Evolutionary conservation across 2,797 vertebrate genomes (phyloP).

Genomic region (Mionectes olivaceus): DNA sequence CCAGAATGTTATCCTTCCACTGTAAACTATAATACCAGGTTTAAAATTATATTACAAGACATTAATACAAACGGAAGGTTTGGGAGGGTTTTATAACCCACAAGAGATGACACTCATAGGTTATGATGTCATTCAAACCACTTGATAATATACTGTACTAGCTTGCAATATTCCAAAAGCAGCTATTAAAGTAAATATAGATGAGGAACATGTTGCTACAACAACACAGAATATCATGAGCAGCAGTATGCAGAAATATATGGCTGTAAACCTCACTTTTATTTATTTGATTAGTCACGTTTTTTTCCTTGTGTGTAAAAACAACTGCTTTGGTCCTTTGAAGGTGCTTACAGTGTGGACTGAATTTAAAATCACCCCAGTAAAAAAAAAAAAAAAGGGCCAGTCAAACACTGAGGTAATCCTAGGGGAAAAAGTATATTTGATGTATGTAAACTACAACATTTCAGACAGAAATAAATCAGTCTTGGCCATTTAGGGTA

Average conservation of each 20-base stretch:
- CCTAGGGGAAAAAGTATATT: neutral
- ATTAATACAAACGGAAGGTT: conserved; percentile 70
- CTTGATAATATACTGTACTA: conserved; percentile 65
- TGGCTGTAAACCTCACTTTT: conserved; percentile 32
- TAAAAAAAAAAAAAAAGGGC: neutral
- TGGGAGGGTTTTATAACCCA: conserved; percentile 75
- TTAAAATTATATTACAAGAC: conserved; percentile 78
- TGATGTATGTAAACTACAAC: conserved; percentile 27
- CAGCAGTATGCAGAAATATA: conserved; percentile 55
- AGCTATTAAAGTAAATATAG: conserved; percentile 74
- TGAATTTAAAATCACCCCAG: conserved; percentile 19
- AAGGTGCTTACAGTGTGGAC: neutral
- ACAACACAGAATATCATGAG: conserved; percentile 66
- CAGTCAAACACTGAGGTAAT: conserved; percentile 54
- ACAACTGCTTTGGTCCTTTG: neutral
- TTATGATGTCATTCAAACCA: conserved; percentile 73
- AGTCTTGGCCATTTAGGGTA: conserved; percentile 37
- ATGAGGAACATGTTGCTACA: conserved; percentile 66
- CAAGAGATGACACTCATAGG: conserved; percentile 69
- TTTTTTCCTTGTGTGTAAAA: neutral
- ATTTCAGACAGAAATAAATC: conserved; percentile 65
- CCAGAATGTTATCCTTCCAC: conserved; percentile 60
- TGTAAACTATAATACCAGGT: conserved; percentile 72
- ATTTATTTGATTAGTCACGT: conserved; percentile 55
- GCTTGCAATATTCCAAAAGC: conserved; percentile 70